Evolutionary conservation across 2,797 vertebrate species (phyloP), one percentile per base, ranked within the genome.

Genomic region (Hyperoplus immaculatus): DNA sequence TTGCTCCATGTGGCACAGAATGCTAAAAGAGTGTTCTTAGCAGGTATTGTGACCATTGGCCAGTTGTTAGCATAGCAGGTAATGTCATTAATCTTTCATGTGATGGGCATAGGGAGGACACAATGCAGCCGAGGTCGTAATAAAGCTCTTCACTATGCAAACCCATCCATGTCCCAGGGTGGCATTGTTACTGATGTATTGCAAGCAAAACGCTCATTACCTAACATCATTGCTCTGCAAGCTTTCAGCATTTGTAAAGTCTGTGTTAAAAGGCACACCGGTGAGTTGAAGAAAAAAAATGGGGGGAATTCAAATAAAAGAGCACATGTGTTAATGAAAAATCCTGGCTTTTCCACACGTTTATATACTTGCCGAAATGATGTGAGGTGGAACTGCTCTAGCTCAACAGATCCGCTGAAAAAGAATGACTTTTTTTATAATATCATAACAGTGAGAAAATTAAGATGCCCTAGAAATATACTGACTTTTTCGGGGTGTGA

Each of bases 1-100:
- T 60, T 57, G 59, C 78, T 81, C 78, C 77, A 78, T 57, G 73
- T 57, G 75, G 71, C 64, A 72, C 76, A 61, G 63, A 80, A 81
- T 80, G 53, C 76, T 58, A 54, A 77, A 73, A n/a, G 55, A 46
- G 56, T 42, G 45, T 78, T 89, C 88, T 78, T 38, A 42, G 42
- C 10, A 16, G 43, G 55, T 65, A 47, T 78, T 89, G 79, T 79
- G 72, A 80, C 86, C 82, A 75, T 87, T 80, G 18, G 74, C 72
- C 83, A 80, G 81, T 84, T 88, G 90, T 92, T 93, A 94, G 93
- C 89, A 82, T 87, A 81, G 93, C 83, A 79, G 89, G 90, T 86
- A 84, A 72, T 51, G 88, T 73, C 90, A 93, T 94, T 94, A 93
- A 94, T 93, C 89, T 94, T 93, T 93, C 82, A 92, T 92, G 91